A percentile compares a stretch with the other conserved stretches of the same genome.
phyloP scores from a whole-genome alignment of 2,113 vertebrate species.

The Centropus bengalensis region DNA sequence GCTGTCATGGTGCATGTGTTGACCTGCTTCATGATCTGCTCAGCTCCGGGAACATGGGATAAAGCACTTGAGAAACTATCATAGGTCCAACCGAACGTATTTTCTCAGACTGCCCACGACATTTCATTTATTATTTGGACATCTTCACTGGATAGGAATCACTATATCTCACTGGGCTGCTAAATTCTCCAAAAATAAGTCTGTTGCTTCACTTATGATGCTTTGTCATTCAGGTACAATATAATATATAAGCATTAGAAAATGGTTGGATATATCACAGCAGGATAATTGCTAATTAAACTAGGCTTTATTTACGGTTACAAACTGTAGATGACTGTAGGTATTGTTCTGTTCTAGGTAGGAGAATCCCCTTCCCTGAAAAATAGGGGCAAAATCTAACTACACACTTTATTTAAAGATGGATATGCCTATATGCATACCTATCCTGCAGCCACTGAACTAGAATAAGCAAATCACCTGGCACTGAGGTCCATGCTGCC shows the following conservation, averaged over 20 bases:
- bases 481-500: neutral
- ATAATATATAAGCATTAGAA: neutral
- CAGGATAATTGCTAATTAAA: neutral
- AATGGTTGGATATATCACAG: neutral
- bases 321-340: neutral
- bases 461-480: neutral
- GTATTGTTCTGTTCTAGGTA: neutral
- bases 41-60: neutral
- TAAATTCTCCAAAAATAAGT: neutral
- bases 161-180: neutral
- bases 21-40: neutral
- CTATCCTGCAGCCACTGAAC: neutral
- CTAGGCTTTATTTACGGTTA: neutral
- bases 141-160: neutral
- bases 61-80: neutral
- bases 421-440: neutral
- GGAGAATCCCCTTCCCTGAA: neutral
- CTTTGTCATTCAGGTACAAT: neutral
- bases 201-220: neutral
- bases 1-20: neutral
- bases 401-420: neutral
- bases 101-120: neutral
- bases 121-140: neutral
- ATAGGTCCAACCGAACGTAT: neutral
- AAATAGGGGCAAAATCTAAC: neutral